phyloP scores from a whole-genome alignment of 2,888 invertebrate species.

The Catocala sponsa region DNA sequence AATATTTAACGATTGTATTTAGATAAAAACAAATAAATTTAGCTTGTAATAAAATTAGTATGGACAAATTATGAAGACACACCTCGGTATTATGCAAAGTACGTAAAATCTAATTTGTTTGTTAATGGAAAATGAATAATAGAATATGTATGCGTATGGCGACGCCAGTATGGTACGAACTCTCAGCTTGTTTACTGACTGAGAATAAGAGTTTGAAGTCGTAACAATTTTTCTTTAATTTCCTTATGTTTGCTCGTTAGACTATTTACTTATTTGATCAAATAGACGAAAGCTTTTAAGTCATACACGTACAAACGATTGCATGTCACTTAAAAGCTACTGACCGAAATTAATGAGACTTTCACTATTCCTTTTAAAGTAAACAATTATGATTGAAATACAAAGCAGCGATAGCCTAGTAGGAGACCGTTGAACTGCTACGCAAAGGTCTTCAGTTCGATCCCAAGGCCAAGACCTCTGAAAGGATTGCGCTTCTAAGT shows the following conservation, averaged over 20 bases:
- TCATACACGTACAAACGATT: slow-evolving; percentile 34
- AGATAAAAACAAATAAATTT: slow-evolving; percentile 7
- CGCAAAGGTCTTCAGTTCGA: no score
- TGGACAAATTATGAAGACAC: slow-evolving; percentile 1
- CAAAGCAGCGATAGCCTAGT: no score
- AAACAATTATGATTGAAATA: no score
- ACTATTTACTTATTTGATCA: slow-evolving; percentile 43
- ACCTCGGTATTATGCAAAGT: slow-evolving; percentile 6
- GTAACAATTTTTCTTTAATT: slow-evolving; percentile 48
- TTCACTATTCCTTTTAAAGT: slow-evolving; percentile 20
- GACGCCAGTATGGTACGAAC: background rate
- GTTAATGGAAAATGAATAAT: slow-evolving; percentile 14
- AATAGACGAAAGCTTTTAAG: slow-evolving; percentile 44
- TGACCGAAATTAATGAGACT: slow-evolving; percentile 42
- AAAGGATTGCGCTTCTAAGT: no score
- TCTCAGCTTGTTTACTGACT: slow-evolving; percentile 21
- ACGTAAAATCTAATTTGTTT: slow-evolving; percentile 21
- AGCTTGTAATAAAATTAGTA: slow-evolving; percentile 9
- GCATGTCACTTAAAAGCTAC: slow-evolving; percentile 35
- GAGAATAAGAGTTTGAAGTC: slow-evolving; percentile 34
- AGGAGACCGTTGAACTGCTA: no score
- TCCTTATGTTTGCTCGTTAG: slow-evolving; percentile 33
- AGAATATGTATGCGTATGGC: slow-evolving; percentile 7
- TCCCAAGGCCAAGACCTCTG: no score
- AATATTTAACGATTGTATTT: background rate